Evolutionary conservation across 2,888 invertebrate genomes (phyloP).

Genomic region (Acronicta leporina): DNA sequence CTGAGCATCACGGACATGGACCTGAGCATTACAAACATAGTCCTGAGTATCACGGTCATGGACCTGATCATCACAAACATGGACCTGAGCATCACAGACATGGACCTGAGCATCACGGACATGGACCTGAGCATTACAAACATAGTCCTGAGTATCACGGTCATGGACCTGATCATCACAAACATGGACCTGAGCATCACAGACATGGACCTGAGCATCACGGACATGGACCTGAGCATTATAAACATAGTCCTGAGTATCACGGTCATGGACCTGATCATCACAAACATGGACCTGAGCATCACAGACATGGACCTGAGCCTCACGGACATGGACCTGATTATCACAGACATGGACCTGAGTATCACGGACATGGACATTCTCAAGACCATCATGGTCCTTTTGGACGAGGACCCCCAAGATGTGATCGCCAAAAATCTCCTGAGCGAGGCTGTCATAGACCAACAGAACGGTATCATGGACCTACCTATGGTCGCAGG

Average conservation of each 20-base stretch:
- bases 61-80: not conserved
- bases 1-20: constrained; percentile 9
- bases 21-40: constrained; percentile 4
- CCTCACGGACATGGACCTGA: constrained; percentile 6
- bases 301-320: constrained; percentile 3
- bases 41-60: constrained; percentile 13
- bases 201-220: constrained; percentile 8
- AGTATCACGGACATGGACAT: constrained; percentile 2
- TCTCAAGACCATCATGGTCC: not conserved
- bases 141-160: no score
- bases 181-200: constrained; percentile 3
- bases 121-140: constrained; percentile 12
- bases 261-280: constrained; percentile 9
- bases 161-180: constrained; percentile 10
- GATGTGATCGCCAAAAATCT: not conserved
- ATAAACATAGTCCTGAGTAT: constrained; percentile 5
- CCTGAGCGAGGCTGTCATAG: not conserved
- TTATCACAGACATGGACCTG: constrained; percentile 7
- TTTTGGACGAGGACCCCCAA: constrained; percentile 6
- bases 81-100: constrained; percentile 7
- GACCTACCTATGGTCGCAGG: not conserved
- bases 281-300: constrained; percentile 6
- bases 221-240: constrained; percentile 5
- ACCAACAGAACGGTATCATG: not conserved
- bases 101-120: constrained; percentile 3